Evolutionary conservation across 2,113 vertebrate species (phyloP), one percentile per base, ranked within the genome.

Genomic region (Ploceus nigricollis): DNA sequence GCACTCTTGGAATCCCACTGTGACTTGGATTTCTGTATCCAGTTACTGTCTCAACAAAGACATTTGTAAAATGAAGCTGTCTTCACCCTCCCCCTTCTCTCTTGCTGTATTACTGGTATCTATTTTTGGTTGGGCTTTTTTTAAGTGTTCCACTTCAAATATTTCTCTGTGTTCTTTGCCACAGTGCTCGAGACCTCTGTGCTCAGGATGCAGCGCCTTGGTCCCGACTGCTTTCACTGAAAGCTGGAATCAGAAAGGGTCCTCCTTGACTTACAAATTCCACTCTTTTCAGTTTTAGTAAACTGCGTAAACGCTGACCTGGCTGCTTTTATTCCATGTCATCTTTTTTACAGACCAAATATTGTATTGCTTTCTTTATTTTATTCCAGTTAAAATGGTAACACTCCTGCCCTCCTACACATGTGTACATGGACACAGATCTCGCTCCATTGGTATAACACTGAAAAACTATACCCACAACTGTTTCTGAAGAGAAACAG

Each of bases 1-100:
- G 93, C 64, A 45, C 76, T 72, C 85, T 70, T 15, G n/a, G 82
- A 96, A 92, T 84, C 88, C 90, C 82, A 76, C 82, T 95, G 94
- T 57, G 90, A 56, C 82, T 83, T 81, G 82, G 77, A 83, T 90
- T 96, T 95, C 95, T 93, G 89, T 81, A 96, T 96, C 94, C 93
- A 96, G 85, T 97, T 97, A 93, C 94, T 90, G 75, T 87, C 90
- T 96, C 94, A 94, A 94, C 92, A 96, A 96, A 94, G 92, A 92
- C 79, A 57, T 94, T 87, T 93, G 86, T 90, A 96, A 95, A 97
- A 93, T 11, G 82, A 95, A 91, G 91, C 87, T 90, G 93, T 89
- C 87, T 87, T 94, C 69, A 37, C 92, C 90, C 94, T 90, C 88
- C 85, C 94, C 82, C 90, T 90, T 85, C 95, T 48, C 88, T 94